A percentile compares a stretch with the other conserved stretches of the same genome.
Evolutionary conservation across 2,888 invertebrate genomes (phyloP).

Genomic region (Ptilodon capucinus): DNA sequence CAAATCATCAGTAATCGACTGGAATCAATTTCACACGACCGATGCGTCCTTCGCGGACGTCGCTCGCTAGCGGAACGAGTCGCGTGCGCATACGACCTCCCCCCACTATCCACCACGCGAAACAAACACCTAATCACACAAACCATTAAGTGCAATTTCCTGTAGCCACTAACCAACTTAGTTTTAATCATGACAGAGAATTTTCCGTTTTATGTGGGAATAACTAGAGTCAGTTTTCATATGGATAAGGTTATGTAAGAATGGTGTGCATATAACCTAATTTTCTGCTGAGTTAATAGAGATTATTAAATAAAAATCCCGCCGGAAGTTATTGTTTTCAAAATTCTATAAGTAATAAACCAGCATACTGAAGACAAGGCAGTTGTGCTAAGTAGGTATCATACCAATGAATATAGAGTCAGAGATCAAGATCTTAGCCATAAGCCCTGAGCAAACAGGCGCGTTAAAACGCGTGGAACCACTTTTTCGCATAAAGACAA

Average conservation of each 20-base stretch:
- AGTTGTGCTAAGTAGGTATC: too few relatives aligned
- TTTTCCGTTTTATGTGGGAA: neutral
- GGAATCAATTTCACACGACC: conserved; percentile 61
- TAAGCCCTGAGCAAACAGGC: too few relatives aligned
- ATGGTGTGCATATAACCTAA: conserved; percentile 25
- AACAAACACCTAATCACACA: conserved; percentile 16
- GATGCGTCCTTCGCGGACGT: conserved; percentile 50
- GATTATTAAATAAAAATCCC: conserved; percentile 32
- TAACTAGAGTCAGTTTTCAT: conserved; percentile 6
- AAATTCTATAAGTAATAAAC: too few relatives aligned
- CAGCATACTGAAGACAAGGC: too few relatives aligned
- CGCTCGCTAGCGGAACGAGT: conserved; percentile 54
- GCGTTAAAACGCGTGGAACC: too few relatives aligned
- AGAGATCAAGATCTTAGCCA: too few relatives aligned
- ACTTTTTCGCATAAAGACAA: too few relatives aligned
- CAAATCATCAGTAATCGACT: conserved; percentile 22
- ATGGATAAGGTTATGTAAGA: conserved; percentile 22
- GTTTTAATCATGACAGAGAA: neutral
- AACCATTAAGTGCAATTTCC: conserved; percentile 16
- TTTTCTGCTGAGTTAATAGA: conserved; percentile 42
- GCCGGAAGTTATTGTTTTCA: too few relatives aligned
- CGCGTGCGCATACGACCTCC: conserved; percentile 49
- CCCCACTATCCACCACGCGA: conserved; percentile 3
- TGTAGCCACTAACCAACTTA: neutral
- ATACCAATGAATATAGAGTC: too few relatives aligned